A percentile compares a stretch with the other conserved stretches of the same genome.
These are phyloP conservation scores for Dolichopus griseipennis DNA, from an alignment of 2,888 invertebrate genomes.

Conservation along the genomic window DNA sequence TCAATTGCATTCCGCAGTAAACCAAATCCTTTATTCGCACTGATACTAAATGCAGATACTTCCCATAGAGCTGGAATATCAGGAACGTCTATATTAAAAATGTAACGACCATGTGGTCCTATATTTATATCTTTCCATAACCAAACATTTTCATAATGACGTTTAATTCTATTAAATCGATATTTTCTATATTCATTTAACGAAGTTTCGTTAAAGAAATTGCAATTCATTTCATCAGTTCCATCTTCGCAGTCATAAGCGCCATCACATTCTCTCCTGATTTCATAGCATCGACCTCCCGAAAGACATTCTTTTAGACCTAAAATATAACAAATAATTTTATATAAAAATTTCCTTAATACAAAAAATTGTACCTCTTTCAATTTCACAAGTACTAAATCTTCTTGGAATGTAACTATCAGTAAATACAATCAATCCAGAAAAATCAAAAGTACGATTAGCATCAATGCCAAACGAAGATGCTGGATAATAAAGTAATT, in stretches of 20 bases:
- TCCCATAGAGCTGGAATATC: slow-evolving; percentile 83
- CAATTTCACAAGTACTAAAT: slow-evolving; percentile 57
- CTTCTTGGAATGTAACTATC: slow-evolving; percentile 71
- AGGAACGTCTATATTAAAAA: slow-evolving; percentile 80
- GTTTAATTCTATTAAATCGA: slow-evolving; percentile 77
- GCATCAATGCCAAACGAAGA: slow-evolving; percentile 89
- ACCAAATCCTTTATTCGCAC: slow-evolving; percentile 76
- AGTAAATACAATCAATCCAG: slow-evolving; percentile 81
- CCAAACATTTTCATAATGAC: slow-evolving; percentile 93
- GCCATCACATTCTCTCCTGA: slow-evolving; percentile 70
- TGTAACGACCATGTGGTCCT: slow-evolving; percentile 80
- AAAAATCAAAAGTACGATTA: slow-evolving; percentile 85
- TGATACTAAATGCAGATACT: slow-evolving; percentile 85
- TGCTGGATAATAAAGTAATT: slow-evolving; percentile 77
- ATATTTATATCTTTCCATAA: slow-evolving; percentile 91
- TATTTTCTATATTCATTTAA: slow-evolving; percentile 63
- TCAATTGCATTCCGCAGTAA: slow-evolving; percentile 71
- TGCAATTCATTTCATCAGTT: slow-evolving; percentile 75
- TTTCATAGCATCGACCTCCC: slow-evolving; percentile 65
- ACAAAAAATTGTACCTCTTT: not conserved
- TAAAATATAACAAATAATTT: slow-evolving; percentile 39
- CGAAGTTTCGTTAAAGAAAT: slow-evolving; percentile 56
- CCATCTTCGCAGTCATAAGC: slow-evolving; percentile 71
- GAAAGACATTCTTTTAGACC: slow-evolving; percentile 74
- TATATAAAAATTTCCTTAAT: not conserved